These are phyloP conservation scores for Ceryle rudis DNA, from an alignment of 2,797 vertebrate genomes.

Conservation along the genomic window DNA sequence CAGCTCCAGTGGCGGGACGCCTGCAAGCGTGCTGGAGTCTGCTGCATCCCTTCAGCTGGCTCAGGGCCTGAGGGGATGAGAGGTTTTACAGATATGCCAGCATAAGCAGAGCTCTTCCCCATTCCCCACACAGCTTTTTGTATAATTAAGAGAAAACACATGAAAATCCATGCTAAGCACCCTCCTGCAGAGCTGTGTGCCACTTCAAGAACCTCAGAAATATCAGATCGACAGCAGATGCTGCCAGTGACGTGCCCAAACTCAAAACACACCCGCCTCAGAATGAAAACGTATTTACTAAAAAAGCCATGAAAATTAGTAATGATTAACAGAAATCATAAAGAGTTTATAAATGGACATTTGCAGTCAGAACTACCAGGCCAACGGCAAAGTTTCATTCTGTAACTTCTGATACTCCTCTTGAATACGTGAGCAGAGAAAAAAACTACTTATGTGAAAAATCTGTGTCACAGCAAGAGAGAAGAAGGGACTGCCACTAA, in stretches of 20 bases:
- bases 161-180: background rate
- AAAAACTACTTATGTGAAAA: background rate
- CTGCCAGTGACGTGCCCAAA: background rate
- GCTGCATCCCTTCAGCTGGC: background rate
- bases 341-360: background rate
- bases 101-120: background rate
- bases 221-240: background rate
- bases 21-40: background rate
- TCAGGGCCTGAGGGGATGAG: accelerated
- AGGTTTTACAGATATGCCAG: background rate
- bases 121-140: accelerated
- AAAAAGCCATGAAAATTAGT: background rate
- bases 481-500: background rate
- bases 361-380: background rate
- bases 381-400: background rate
- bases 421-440: background rate
- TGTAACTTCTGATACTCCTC: background rate
- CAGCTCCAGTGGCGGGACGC: accelerated
- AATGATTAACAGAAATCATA: background rate
- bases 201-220: background rate
- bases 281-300: background rate
- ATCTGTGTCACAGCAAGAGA: background rate
- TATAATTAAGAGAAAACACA: background rate
- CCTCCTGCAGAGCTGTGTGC: accelerated
- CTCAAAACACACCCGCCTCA: background rate